These are phyloP conservation scores for Apamea sordens DNA, from an alignment of 2,888 invertebrate genomes.

Conservation along the genomic window DNA sequence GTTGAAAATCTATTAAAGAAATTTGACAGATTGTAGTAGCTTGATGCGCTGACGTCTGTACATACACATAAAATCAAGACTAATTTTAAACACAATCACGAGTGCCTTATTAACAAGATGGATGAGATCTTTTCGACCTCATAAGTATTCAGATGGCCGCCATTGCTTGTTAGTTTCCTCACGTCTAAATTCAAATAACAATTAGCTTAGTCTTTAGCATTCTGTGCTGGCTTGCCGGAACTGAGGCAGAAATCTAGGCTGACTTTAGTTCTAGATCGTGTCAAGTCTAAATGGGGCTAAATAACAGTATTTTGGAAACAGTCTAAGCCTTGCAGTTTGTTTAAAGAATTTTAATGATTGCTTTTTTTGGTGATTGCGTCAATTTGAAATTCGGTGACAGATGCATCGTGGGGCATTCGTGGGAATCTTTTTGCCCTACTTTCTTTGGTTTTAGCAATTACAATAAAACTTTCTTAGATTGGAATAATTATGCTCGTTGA, in stretches of 20 bases:
- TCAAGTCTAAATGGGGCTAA: constrained; percentile 36
- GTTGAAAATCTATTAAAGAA: too few relatives aligned
- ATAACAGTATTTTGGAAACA: constrained; percentile 49
- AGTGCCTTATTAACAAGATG: constrained; percentile 69
- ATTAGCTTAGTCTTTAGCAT: constrained; percentile 78
- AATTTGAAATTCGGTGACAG: constrained; percentile 4
- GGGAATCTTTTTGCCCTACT: constrained; percentile 13
- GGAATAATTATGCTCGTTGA: background rate
- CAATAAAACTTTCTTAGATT: background rate
- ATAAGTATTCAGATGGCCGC: constrained; percentile 69
- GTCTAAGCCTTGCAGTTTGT: constrained; percentile 13
- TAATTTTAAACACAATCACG: constrained; percentile 69
- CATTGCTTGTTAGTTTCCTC: constrained; percentile 69
- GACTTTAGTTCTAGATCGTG: constrained; percentile 43
- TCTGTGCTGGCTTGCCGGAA: constrained; percentile 61
- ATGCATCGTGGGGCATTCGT: constrained; percentile 19
- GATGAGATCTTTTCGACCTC: constrained; percentile 62
- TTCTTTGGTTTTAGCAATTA: background rate
- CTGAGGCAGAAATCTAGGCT: constrained; percentile 59
- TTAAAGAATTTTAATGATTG: constrained; percentile 44
- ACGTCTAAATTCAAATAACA: constrained; percentile 83
- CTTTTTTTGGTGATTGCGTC: constrained; percentile 10
- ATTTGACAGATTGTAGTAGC: too few relatives aligned
- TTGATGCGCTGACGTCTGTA: too few relatives aligned
- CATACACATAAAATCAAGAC: constrained; percentile 10